phyloP scores from a whole-genome alignment of 2,888 invertebrate genomes.

The Eumacrocentrus americanus region DNA sequence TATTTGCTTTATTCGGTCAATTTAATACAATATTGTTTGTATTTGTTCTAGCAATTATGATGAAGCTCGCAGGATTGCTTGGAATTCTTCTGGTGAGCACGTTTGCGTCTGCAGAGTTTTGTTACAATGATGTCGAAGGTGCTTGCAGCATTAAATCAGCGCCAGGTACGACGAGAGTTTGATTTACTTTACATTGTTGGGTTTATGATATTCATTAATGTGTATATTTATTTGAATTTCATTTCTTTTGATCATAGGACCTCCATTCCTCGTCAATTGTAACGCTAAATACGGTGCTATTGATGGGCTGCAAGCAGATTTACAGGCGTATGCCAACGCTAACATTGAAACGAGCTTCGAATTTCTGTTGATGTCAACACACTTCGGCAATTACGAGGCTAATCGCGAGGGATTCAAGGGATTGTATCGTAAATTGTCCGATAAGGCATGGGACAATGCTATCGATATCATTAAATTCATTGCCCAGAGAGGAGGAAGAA shows the following conservation, averaged over 20 bases:
- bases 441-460: constrained; percentile 75
- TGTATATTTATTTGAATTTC: background rate
- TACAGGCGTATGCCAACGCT: constrained; percentile 67
- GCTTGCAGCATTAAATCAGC: constrained; percentile 64
- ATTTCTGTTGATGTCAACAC: constrained; percentile 75
- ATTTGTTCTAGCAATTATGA: constrained; percentile 22
- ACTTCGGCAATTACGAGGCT: constrained; percentile 78
- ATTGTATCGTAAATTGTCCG: constrained; percentile 75
- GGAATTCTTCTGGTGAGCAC: constrained; percentile 64
- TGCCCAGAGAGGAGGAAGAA: constrained; percentile 72
- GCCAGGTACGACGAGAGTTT: constrained; percentile 59
- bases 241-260: background rate
- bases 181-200: too few relatives aligned
- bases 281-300: constrained; percentile 72
- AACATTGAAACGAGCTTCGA: constrained; percentile 78
- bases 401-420: constrained; percentile 79
- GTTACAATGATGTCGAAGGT: constrained; percentile 68
- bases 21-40: constrained; percentile 16
- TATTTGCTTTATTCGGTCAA: too few relatives aligned
- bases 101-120: constrained; percentile 62
- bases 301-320: constrained; percentile 62
- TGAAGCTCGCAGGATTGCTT: constrained; percentile 43
- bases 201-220: too few relatives aligned
- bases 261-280: too few relatives aligned
- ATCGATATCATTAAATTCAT: constrained; percentile 80